Conservation (phyloP, 2,797 vertebrate species). For the Myoxocephalus aenaeus region DNA sequence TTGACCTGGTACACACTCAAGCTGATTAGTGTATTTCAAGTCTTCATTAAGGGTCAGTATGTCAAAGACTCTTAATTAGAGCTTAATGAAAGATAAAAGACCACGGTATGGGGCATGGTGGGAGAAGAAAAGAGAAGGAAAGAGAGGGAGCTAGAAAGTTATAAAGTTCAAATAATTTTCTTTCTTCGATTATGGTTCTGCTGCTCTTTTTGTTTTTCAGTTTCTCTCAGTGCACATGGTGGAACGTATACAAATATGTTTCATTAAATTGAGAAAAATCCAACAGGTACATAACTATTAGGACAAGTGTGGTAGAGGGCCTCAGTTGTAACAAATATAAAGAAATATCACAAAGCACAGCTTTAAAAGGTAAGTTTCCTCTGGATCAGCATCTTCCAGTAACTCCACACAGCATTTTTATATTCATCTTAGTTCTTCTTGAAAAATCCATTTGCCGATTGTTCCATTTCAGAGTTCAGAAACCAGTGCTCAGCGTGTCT, state of each 20-base stretch:
- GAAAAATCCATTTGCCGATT: conserved; percentile 17
- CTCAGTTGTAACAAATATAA: conserved; percentile 37
- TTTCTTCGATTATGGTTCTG: conserved; percentile 32
- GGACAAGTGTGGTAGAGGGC: background rate
- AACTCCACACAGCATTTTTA: conserved; percentile 15
- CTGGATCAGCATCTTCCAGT: conserved; percentile 14
- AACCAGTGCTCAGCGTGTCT: conserved; percentile 84
- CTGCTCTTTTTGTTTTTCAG: conserved; percentile 4
- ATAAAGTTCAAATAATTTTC: conserved; percentile 22
- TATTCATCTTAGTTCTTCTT: conserved; percentile 20
- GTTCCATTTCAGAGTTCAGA: conserved; percentile 67
- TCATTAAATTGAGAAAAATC: background rate
- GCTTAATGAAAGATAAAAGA: conserved; percentile 69
- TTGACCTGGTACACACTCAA: conserved; percentile 50
- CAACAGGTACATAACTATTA: conserved; percentile 20
- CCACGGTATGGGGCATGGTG: background rate
- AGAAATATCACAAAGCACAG: conserved; percentile 23
- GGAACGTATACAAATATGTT: conserved; percentile 14
- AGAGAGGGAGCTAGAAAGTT: conserved; percentile 20
- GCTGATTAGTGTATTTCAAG: conserved; percentile 65
- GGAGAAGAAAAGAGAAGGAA: conserved; percentile 17
- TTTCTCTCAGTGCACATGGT: conserved; percentile 4
- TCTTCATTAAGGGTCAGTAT: conserved; percentile 61
- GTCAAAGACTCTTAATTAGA: conserved; percentile 66
- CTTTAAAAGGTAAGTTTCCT: conserved; percentile 26